Percentiles rank a stretch among this genome's conserved stretches.
phyloP scores from a whole-genome alignment of 2,888 invertebrate genomes.

The Quadroppia sp. region DNA sequence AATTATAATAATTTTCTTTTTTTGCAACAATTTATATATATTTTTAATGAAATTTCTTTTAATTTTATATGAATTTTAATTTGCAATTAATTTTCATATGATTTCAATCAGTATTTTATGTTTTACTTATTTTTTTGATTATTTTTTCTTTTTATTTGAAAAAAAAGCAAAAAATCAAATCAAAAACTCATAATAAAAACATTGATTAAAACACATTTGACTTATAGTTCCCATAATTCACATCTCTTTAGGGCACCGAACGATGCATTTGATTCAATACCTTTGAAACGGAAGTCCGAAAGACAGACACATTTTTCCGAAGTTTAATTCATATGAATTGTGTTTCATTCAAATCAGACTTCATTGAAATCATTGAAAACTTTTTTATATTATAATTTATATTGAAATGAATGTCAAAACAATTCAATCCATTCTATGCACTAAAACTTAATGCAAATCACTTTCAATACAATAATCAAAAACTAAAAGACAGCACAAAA shows the following conservation, averaged over 20 bases:
- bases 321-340: conserved; percentile 2
- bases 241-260: background rate
- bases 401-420: no score
- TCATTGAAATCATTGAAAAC: no score
- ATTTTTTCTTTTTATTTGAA: background rate
- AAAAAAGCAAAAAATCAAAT: background rate
- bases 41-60: background rate
- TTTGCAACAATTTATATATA: background rate
- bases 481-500: no score
- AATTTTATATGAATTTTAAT: no score
- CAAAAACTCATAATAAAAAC: conserved; percentile 4
- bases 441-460: no score
- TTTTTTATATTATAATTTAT: no score
- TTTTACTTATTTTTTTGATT: background rate
- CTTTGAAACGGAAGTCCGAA: background rate
- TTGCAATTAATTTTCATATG: conserved; percentile 19
- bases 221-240: conserved; percentile 18
- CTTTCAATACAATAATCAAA: no score
- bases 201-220: background rate
- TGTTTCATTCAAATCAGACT: no score
- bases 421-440: no score
- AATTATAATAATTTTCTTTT: no score
- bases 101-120: conserved; percentile 19
- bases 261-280: background rate
- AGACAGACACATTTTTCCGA: conserved; percentile 13